Evolutionary conservation across 1,140 invertebrate genomes (phyloP).

Genomic region (Lutraria rhynchaena): DNA sequence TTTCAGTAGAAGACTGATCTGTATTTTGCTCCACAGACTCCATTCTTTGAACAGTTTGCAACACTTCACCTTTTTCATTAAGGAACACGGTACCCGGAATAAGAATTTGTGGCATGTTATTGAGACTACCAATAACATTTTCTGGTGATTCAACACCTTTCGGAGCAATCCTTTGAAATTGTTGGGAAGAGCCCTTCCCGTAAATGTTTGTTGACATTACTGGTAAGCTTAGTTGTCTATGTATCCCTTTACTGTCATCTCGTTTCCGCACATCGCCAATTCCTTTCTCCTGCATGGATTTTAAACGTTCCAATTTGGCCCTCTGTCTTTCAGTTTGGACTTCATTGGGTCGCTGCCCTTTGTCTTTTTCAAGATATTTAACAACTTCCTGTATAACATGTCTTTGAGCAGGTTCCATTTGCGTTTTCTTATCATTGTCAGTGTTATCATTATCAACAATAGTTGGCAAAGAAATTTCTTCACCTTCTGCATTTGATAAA

Average conservation of each 20-base stretch:
- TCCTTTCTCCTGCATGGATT: conserved; percentile 62
- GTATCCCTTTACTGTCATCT: conserved; percentile 12
- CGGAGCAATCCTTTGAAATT: conserved; percentile 45
- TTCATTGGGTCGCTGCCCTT: conserved; percentile 63
- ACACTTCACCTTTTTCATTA: conserved; percentile 33
- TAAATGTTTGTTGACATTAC: conserved; percentile 5
- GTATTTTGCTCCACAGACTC: neutral
- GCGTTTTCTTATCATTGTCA: conserved; percentile 49
- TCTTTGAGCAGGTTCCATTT: conserved; percentile 61
- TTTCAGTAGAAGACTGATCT: neutral
- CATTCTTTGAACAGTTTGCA: conserved; percentile 3
- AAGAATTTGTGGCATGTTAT: neutral
- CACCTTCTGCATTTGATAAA: neutral
- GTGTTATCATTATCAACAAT: conserved; percentile 38
- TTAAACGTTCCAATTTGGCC: conserved; percentile 49
- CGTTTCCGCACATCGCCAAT: conserved; percentile 48
- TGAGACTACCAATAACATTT: neutral
- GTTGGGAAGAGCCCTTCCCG: neutral
- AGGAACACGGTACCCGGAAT: conserved; percentile 6
- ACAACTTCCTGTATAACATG: conserved; percentile 69
- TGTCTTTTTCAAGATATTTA: conserved; percentile 68
- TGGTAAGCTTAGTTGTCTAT: conserved; percentile 42
- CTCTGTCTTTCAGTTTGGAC: conserved; percentile 57
- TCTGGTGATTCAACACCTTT: neutral
- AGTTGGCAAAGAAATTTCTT: conserved; percentile 39